Conservation (phyloP, 2,797 vertebrate species). For the Lophotriccus pileatus region DNA sequence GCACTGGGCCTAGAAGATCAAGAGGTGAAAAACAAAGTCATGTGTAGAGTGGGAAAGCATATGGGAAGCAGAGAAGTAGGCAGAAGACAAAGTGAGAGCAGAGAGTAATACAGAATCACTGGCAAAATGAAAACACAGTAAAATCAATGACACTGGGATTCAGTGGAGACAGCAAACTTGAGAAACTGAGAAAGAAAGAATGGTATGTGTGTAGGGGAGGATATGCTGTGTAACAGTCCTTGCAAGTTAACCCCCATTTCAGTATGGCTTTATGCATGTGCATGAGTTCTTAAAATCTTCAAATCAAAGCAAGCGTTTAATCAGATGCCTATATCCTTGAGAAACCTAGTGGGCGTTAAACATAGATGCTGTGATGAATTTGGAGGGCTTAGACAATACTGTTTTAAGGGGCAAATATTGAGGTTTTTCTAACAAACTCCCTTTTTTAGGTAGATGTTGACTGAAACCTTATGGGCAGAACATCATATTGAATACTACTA, state of each 20-base stretch:
- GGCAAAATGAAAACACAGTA: not conserved
- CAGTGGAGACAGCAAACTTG: not conserved
- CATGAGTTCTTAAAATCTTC: not conserved
- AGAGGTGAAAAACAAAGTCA: not conserved
- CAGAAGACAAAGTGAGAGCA: not conserved
- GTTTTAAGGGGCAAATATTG: not conserved
- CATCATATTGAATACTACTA: not conserved
- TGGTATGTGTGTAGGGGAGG: not conserved
- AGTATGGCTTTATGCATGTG: not conserved
- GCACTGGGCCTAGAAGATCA: not conserved
- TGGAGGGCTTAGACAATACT: not conserved
- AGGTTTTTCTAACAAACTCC: not conserved
- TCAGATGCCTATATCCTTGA: not conserved
- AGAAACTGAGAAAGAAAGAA: not conserved
- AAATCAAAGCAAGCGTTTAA: not conserved
- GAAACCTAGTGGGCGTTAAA: not conserved
- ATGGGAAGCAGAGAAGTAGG: not conserved
- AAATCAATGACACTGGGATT: not conserved
- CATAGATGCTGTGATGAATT: not conserved
- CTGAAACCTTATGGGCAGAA: not conserved
- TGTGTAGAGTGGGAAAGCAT: not conserved
- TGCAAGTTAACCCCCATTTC: not conserved
- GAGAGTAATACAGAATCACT: not conserved
- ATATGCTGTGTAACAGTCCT: not conserved
- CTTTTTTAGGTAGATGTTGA: not conserved